phyloP scores from a whole-genome alignment of 2,888 invertebrate species.

The Rhorus exstirpatorius region DNA sequence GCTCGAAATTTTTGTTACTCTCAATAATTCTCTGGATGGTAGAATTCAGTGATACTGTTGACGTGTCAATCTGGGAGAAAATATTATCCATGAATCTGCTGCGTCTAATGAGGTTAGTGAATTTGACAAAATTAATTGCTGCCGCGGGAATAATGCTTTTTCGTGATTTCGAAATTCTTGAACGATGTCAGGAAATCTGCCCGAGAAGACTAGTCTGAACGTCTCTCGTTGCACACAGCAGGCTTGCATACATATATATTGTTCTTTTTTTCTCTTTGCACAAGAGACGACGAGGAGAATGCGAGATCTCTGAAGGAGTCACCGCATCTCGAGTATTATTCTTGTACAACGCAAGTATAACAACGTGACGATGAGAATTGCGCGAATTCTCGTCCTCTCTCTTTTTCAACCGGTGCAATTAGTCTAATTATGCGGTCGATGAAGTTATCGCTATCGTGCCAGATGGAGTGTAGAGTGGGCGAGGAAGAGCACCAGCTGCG shows the following conservation, averaged over 20 bases:
- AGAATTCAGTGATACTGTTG: too few relatives aligned
- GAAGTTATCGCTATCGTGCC: conserved; percentile 65
- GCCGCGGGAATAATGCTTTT: conserved; percentile 45
- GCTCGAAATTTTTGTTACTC: too few relatives aligned
- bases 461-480: neutral
- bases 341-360: conserved; percentile 48
- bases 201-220: conserved; percentile 12
- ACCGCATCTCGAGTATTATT: conserved; percentile 26
- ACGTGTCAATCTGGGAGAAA: neutral
- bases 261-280: conserved; percentile 35
- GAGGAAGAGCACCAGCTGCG: conserved; percentile 29
- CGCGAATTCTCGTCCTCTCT: conserved; percentile 54
- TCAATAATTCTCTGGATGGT: too few relatives aligned
- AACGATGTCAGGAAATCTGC: conserved; percentile 48
- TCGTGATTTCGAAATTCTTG: conserved; percentile 63
- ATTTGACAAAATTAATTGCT: conserved; percentile 68
- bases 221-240: conserved; percentile 17
- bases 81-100: conserved; percentile 1
- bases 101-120: conserved; percentile 67
- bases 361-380: conserved; percentile 70
- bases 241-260: conserved; percentile 22
- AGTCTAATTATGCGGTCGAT: conserved; percentile 72
- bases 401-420: conserved; percentile 64
- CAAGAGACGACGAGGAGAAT: conserved; percentile 33
- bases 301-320: conserved; percentile 39